Evolutionary conservation across 2,888 invertebrate species (phyloP), one percentile per base, ranked within the genome.

Genomic region (Steromphala cineraria): DNA sequence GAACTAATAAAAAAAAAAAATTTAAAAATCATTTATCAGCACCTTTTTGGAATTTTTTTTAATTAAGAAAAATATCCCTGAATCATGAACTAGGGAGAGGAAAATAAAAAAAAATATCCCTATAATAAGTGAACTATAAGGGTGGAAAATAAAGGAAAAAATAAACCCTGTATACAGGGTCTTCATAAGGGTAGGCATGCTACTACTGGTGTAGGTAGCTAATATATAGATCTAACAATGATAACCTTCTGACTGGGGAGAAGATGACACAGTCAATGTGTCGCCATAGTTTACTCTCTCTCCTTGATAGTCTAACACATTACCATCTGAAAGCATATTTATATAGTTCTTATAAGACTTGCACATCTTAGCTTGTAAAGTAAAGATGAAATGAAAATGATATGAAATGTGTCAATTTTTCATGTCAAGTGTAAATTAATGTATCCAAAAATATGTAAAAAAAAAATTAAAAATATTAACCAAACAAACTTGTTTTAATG

Each of bases 271-370:
- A 78, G 77, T 81, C 53, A 80, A 53, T 40, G 74, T 78, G 62
- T 78, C 78, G n/a, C 77, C 75, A 71, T 75, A 81, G 67, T 75
- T 79, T 67, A 80, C 71, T 79, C 75, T 46, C 53, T 81, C 81
- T 8, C 46, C 81, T 31, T 36, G 71, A 71, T 71, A 71, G 71
- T 71, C 40, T 36, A 71, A 71, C 7, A 71, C 40, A 71, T 71
- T 71, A 71, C 13, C 71, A 36, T 71, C 71, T 62, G 62, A 28
- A 28, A 62, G 19, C 0, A 21, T 21, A 24, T 56, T n/a, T 19
- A n/a, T 56, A 19, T 19, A 10, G 19, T 24, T n/a, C n/a, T 0
- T 28, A 62, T 24, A 28, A 17, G 62, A 24, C 24, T 15, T 62
- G 62, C 15, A 62, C 4, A 24, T 62, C 4, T 24, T 0, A 28